A percentile compares a stretch with the other conserved stretches of the same genome.
Evolutionary conservation across 2,888 invertebrate species (phyloP).

Genomic region (Synergus itoensis): DNA sequence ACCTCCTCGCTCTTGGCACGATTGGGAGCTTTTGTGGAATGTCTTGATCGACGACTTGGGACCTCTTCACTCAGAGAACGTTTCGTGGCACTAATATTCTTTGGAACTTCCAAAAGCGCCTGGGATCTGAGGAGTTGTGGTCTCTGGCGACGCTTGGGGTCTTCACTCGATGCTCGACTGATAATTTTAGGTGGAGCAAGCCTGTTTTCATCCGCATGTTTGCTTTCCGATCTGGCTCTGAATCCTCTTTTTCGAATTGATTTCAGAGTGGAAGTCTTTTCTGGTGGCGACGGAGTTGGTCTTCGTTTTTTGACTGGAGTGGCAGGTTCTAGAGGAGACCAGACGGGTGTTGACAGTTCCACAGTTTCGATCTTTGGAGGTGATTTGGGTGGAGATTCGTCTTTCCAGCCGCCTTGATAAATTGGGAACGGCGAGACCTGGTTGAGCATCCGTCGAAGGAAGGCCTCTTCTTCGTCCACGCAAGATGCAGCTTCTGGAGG

Average conservation of each 20-base stretch:
- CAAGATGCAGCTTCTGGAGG: conserved; percentile 66
- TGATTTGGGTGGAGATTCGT: conserved; percentile 71
- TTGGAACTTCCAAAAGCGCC: conserved; percentile 72
- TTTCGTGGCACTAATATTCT: conserved; percentile 66
- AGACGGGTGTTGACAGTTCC: conserved; percentile 68
- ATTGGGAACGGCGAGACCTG: conserved; percentile 74
- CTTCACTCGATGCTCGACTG: conserved; percentile 70
- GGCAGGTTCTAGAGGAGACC: conserved; percentile 67
- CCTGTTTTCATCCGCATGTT: conserved; percentile 59
- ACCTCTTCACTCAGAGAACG: conserved; percentile 75
- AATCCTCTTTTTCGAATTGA: conserved; percentile 63
- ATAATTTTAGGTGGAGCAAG: conserved; percentile 59
- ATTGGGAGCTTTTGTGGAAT: conserved; percentile 65
- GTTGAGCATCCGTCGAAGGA: conserved; percentile 72
- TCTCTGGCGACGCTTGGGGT: conserved; percentile 67
- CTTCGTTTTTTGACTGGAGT: conserved; percentile 53
- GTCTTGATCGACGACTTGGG: conserved; percentile 65
- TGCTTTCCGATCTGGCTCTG: conserved; percentile 65
- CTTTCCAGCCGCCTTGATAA: conserved; percentile 75
- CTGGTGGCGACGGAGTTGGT: conserved; percentile 60
- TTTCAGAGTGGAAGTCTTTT: conserved; percentile 60
- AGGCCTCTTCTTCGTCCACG: conserved; percentile 69
- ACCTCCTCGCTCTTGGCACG: conserved; percentile 75
- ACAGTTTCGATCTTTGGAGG: conserved; percentile 62
- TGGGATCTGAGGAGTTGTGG: conserved; percentile 71